Base-by-base conservation (phyloP, 1,140 invertebrate genomes). In the Euura saliciscinereae region DNA sequence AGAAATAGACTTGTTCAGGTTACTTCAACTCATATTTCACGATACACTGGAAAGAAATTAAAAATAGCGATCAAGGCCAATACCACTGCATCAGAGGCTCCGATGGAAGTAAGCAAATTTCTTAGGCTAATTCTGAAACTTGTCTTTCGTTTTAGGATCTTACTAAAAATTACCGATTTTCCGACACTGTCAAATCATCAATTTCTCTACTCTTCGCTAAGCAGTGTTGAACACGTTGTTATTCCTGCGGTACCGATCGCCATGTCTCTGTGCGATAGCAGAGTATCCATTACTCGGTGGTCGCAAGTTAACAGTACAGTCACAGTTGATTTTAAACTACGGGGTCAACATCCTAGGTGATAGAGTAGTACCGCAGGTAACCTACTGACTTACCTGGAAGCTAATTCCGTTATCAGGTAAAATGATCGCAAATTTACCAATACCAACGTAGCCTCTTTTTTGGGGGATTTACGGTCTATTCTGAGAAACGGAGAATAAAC, bases 351-450 rank as follows among this genome's bases (percentile, higher is more conserved):
- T 67, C 66, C 68, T 44, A 43, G 44, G 6, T 0, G 51, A 59
- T 44, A 6, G n/a, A 43, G 28, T 7, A 7, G 66, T 67, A 67
- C 66, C 13, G 59, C 1, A 11, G 66, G 66, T 67, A 42, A 67
- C 66, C 66, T 67, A 67, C 66, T 67, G 66, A 67, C 66, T 67
- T 67, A 28, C 66, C 66, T 67, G 8, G 28, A 28, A 28, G 28
- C 28, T 28, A 28, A 28, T 28, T 28, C 28, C 28, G 28, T 28
- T 28, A 28, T 28, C 1, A 28, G 28, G 28, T 28, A 28, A 28
- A 28, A 28, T 28, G 1, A 28, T 28, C 28, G 28, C 28, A 28
- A 28, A 28, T 28, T 28, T 28, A 28, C 28, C 28, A 28, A 1
- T 28, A 28, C 28, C 28, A 28, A 28, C 28, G 28, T 28, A 28